Percentiles rank a stretch among this genome's conserved stretches.
Conservation (phyloP, 2,888 invertebrate species). For the Callimorpha dominula region DNA sequence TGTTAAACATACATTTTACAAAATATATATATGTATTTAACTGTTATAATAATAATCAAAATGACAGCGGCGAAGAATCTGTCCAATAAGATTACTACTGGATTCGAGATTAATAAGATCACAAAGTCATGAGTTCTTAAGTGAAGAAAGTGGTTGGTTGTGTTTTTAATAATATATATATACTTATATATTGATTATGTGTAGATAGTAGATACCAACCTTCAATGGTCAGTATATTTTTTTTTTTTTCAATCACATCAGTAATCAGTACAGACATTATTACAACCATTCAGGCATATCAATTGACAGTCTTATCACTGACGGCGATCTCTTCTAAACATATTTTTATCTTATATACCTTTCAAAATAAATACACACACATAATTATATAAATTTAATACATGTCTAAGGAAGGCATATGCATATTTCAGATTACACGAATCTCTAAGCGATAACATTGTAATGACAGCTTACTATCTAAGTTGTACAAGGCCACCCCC, state of each 20-base stretch:
- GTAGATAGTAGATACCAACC: too few relatives aligned
- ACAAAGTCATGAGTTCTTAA: background rate
- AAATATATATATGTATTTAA: background rate
- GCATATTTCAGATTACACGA: background rate
- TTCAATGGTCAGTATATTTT: too few relatives aligned
- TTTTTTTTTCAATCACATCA: too few relatives aligned
- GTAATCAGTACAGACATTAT: background rate
- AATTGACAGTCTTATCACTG: background rate
- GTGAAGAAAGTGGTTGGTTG: background rate
- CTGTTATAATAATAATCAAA: background rate
- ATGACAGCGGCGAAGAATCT: background rate
- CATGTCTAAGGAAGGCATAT: background rate
- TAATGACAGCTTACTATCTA: background rate
- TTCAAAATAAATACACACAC: background rate
- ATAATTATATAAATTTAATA: background rate
- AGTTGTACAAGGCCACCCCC: background rate
- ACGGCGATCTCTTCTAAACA: background rate
- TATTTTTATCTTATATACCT: too few relatives aligned
- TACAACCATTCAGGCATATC: background rate
- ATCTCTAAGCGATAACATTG: background rate
- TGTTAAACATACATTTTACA: conserved; percentile 1
- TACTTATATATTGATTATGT: background rate
- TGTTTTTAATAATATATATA: background rate
- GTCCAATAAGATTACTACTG: background rate
- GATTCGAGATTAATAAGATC: background rate